phyloP scores from a whole-genome alignment of 1,140 invertebrate genomes.

The Bacillus rossius region DNA sequence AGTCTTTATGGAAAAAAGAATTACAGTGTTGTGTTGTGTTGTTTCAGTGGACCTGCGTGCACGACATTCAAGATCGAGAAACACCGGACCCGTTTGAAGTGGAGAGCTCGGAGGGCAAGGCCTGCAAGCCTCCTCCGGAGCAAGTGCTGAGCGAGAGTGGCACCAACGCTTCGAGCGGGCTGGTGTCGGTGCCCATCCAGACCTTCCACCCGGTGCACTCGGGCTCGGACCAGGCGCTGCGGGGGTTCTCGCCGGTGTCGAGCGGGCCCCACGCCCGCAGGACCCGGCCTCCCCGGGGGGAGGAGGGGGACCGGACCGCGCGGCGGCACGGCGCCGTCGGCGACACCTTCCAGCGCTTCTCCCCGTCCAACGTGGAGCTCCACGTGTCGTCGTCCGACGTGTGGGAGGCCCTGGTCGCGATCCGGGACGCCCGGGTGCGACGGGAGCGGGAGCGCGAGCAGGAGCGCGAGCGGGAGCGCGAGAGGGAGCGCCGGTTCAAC shows the following conservation, averaged over 20 bases:
- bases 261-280: not conserved
- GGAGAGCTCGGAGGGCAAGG: not conserved
- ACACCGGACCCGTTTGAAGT: not conserved
- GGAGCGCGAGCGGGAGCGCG: not conserved
- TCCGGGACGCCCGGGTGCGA: conserved; percentile 54
- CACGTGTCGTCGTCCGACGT: conserved; percentile 51
- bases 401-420: conserved; percentile 59
- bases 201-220: too few species aligned
- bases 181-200: too few species aligned
- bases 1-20: too few species aligned
- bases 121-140: not conserved
- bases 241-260: not conserved
- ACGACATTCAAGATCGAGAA: conserved; percentile 78
- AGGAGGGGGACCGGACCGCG: not conserved
- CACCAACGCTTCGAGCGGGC: too few species aligned
- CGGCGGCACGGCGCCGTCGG: not conserved
- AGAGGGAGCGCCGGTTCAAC: not conserved
- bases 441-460: conserved; percentile 43
- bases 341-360: not conserved
- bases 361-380: conserved; percentile 38
- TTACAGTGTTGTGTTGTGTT: too few species aligned
- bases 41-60: conserved; percentile 85
- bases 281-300: not conserved
- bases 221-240: too few species aligned
- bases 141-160: too few species aligned